phyloP scores from a whole-genome alignment of 2,888 invertebrate genomes.

The Epinotia ramella region DNA sequence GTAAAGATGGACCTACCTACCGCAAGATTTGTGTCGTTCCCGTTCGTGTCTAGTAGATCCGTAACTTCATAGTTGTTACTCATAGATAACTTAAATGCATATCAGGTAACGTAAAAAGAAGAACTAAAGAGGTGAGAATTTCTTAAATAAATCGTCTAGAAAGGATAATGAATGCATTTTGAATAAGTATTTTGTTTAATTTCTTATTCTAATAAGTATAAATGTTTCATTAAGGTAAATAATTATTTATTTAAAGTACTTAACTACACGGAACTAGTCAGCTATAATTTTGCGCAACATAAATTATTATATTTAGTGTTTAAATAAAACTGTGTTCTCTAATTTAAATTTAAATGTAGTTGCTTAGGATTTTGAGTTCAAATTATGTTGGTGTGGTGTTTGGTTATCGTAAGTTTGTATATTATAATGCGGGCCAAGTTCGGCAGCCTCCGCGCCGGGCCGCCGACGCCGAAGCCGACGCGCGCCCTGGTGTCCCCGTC shows the following conservation, averaged over 20 bases:
- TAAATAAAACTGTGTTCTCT: constrained; percentile 81
- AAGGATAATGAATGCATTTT: constrained; percentile 72
- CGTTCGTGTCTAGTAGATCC: constrained; percentile 73
- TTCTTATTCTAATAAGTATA: constrained; percentile 79
- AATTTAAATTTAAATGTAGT: constrained; percentile 70
- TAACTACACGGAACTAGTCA: constrained; percentile 86
- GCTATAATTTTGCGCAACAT: constrained; percentile 85
- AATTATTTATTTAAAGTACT: constrained; percentile 85
- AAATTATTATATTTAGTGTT: constrained; percentile 75
- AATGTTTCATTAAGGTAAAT: constrained; percentile 81
- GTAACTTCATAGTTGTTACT: constrained; percentile 77
- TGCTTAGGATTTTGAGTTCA: constrained; percentile 80
- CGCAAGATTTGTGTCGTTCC: constrained; percentile 75
- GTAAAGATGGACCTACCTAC: constrained; percentile 66
- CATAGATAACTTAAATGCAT: constrained; percentile 77
- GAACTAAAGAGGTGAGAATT: constrained; percentile 66
- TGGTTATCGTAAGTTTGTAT: constrained; percentile 72
- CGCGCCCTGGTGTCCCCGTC: background rate
- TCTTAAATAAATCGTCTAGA: constrained; percentile 71
- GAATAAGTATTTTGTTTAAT: constrained; percentile 62
- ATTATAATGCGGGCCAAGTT: constrained; percentile 31
- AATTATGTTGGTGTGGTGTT: constrained; percentile 85
- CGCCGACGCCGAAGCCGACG: too few species aligned
- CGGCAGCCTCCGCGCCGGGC: background rate
- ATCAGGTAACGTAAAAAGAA: constrained; percentile 63